Base-by-base conservation (phyloP, 1,140 invertebrate species). In the Oreohelix idahoensis region DNA sequence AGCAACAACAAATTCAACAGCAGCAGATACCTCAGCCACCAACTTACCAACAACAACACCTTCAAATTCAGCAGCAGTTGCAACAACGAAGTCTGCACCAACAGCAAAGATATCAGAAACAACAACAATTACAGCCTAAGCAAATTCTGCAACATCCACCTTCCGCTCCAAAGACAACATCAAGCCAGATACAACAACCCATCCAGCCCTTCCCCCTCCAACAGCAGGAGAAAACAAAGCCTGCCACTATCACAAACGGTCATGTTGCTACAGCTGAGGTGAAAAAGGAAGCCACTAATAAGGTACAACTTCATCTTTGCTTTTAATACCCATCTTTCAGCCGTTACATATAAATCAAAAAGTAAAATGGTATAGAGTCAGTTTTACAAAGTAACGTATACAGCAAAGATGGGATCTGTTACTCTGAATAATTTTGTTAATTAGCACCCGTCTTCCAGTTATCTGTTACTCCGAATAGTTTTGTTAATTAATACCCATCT, bases 41-140 rank as follows among this genome's bases (percentile, higher is more conserved):
- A 53, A 32, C 29, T 39, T 35, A 77, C 23, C 80, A 82, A 32
- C 79, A 83, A 66, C 73, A 83, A 38, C 81, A 83, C 11, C 53
- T 70, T 39, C 81, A 83, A 38, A 63, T 71, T 38, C 81, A 80
- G 58, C 84, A 85, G 71, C 84, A 82, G 29, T 35, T 73, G 2
- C 39, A 75, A 36, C 79, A 80, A 45, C 76, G 53, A 39, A 71
- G 63, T 71, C 71, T 76, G 4, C 71, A 38, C 10, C 80, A 81
- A 29, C 84, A 82, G 32, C 75, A 53, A 20, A 78, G 63, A 35
- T 71, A 84, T 38, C 82, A 78, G 51, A 66, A 81, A 49, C 74
- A 71, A 15, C 70, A 79, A 45, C 63, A 83, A 39, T 51, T 73
- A n/a, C 83, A 79, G 38, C 83, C 75, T 32, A 80, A 80, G 32